Evolutionary conservation across 2,797 vertebrate genomes (phyloP).

Genomic region (Sylvia borin): DNA sequence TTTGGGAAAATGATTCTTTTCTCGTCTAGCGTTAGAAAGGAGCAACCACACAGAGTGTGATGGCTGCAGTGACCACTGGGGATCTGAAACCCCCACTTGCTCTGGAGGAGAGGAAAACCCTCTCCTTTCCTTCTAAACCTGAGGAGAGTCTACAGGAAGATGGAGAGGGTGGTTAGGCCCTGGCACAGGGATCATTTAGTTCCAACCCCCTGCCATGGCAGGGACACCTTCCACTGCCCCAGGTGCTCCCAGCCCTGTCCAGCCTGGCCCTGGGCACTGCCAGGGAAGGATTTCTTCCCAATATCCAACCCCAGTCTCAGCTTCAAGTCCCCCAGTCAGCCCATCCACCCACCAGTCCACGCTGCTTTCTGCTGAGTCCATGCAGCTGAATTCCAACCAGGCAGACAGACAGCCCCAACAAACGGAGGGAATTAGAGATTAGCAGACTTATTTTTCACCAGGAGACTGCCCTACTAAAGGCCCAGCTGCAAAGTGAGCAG

Average conservation of each 20-base stretch:
- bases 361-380: background rate
- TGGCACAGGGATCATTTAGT: background rate
- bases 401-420: background rate
- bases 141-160: background rate
- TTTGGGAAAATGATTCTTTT: background rate
- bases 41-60: accelerated
- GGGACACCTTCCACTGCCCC: background rate
- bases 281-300: background rate
- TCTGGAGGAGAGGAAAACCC: background rate
- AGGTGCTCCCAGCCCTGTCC: background rate
- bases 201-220: background rate
- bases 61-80: background rate
- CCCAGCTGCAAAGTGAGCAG: background rate
- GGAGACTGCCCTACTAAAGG: background rate
- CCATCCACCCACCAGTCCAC: accelerated
- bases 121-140: background rate
- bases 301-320: background rate
- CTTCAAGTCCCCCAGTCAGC: background rate
- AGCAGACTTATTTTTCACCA: background rate
- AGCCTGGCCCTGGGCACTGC: accelerated
- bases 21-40: accelerated
- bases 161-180: background rate
- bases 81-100: background rate
- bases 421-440: background rate
- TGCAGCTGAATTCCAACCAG: background rate